Evolutionary conservation across 2,113 vertebrate species (phyloP).

Genomic region (Leucoraja erinaceus): DNA sequence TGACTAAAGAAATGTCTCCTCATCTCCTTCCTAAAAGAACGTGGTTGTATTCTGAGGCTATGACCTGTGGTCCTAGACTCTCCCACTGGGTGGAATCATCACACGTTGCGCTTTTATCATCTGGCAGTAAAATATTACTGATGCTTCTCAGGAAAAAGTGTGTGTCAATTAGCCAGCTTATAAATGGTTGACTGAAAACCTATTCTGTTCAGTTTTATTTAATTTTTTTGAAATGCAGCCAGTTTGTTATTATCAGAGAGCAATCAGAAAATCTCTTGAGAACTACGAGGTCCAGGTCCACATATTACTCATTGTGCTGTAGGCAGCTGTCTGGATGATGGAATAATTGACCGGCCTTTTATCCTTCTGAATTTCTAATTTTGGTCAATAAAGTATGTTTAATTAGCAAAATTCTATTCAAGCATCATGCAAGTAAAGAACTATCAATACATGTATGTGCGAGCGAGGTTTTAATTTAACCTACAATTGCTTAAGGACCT

Average conservation of each 20-base stretch:
- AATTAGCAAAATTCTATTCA: background rate
- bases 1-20: no score
- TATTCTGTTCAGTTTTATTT: background rate
- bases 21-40: no score
- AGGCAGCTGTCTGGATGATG: background rate
- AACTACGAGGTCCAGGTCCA: background rate
- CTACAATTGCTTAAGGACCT: background rate
- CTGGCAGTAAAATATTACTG: background rate
- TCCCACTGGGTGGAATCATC: no score
- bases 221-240: background rate
- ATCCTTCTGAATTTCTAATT: background rate
- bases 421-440: background rate
- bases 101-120: no score
- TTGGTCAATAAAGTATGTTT: conserved; percentile 23
- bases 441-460: background rate
- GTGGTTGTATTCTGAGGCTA: no score
- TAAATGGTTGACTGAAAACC: background rate
- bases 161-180: background rate
- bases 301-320: background rate
- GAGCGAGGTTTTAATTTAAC: background rate
- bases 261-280: background rate
- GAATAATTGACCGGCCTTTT: conserved; percentile 2
- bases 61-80: no score
- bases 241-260: background rate
- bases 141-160: background rate